These are phyloP conservation scores for Cyphotilapia sp. DNA, from an alignment of 2,113 vertebrate genomes.

Conservation along the genomic window DNA sequence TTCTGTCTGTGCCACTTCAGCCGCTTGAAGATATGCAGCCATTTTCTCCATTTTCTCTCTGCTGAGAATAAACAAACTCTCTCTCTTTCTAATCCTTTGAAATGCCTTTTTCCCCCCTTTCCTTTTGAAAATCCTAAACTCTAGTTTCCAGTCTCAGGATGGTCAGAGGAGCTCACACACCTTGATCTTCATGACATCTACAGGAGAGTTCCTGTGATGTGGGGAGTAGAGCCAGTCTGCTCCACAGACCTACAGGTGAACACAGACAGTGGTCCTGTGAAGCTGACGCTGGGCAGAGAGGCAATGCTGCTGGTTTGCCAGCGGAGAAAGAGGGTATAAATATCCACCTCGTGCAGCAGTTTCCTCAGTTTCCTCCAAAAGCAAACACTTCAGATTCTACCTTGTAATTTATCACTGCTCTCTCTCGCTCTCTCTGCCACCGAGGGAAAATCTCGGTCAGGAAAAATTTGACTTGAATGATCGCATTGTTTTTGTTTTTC, in stretches of 20 bases:
- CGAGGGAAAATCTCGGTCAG: conserved; percentile 13
- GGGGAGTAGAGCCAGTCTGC: conserved; percentile 3
- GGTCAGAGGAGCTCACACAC: conserved; percentile 18
- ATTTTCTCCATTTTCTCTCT: conserved; percentile 41
- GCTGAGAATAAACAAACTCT: conserved; percentile 48
- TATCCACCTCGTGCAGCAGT: conserved; percentile 43
- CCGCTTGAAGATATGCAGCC: conserved; percentile 33
- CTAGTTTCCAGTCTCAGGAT: conserved; percentile 29
- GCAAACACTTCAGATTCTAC: conserved; percentile 54
- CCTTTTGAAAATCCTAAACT: conserved; percentile 19
- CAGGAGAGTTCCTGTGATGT: conserved; percentile 31
- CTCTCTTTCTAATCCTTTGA: conserved; percentile 12
- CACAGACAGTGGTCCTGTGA: conserved; percentile 30
- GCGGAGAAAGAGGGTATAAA: conserved; percentile 29
- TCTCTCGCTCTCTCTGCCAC: not conserved
- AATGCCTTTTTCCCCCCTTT: not conserved
- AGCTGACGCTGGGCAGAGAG: not conserved
- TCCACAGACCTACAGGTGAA: conserved; percentile 44
- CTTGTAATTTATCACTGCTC: conserved; percentile 63
- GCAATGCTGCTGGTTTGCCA: not conserved
- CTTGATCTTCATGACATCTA: conserved; percentile 21
- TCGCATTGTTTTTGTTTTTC: conserved; percentile 17
- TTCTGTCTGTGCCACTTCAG: conserved; percentile 23
- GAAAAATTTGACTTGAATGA: not conserved
- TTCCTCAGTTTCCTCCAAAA: conserved; percentile 53